Evolutionary conservation across 2,113 vertebrate genomes (phyloP).

Genomic region (Tachysurus vachellii): DNA sequence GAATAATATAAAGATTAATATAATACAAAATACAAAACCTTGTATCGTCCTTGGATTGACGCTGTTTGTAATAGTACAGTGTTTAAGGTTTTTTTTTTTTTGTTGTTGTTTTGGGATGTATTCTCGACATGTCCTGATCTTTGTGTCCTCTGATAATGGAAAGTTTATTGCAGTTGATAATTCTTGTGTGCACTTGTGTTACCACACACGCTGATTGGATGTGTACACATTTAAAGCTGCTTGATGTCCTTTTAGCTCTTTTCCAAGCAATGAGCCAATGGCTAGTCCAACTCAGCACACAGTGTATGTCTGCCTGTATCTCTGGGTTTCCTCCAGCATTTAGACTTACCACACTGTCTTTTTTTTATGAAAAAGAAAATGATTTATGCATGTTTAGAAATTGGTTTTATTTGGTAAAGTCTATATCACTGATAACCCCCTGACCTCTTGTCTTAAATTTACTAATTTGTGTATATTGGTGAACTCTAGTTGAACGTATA

Average conservation of each 20-base stretch:
- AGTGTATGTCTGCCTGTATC: background rate
- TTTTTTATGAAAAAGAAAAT: background rate
- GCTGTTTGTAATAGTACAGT: background rate
- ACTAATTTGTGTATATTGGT: background rate
- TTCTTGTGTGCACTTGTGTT: background rate
- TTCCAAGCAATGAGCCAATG: background rate
- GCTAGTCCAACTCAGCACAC: background rate
- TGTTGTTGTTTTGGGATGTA: background rate
- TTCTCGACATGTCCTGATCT: slow-evolving; percentile 23
- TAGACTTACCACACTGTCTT: background rate
- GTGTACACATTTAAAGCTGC: background rate
- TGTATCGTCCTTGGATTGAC: background rate
- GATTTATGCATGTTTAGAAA: background rate
- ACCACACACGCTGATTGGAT: background rate
- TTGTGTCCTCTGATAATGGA: slow-evolving; percentile 42
- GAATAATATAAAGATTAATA: no score
- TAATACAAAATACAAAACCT: no score
- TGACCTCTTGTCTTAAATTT: background rate
- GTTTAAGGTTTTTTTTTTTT: background rate
- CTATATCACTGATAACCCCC: background rate
- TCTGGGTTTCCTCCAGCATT: background rate
- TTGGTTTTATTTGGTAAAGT: background rate
- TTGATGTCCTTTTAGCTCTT: slow-evolving; percentile 13
- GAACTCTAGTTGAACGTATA: background rate
- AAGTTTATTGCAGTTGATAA: slow-evolving; percentile 37